Conservation (phyloP, 2,113 vertebrate species). For the Gobiocypris rarus region DNA sequence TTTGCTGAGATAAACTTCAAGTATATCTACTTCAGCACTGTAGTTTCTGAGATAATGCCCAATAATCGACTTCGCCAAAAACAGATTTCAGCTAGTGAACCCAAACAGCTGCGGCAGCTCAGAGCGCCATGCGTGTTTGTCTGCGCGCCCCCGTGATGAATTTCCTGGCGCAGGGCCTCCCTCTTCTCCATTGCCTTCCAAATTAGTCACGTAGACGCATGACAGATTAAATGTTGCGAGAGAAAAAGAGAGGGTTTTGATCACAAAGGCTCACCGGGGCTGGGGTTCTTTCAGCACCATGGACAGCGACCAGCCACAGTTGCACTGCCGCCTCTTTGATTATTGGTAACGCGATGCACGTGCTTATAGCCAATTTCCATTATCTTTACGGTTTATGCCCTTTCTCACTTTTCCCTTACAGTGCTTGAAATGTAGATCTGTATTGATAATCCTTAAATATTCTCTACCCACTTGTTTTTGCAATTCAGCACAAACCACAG, state of each 20-base stretch:
- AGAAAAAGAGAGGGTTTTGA: background rate
- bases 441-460: background rate
- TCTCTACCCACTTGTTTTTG: background rate
- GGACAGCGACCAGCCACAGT: constrained; percentile 36
- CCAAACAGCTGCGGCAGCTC: constrained; percentile 47
- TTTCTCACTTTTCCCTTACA: background rate
- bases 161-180: constrained; percentile 20
- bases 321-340: background rate
- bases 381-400: background rate
- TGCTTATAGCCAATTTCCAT: background rate
- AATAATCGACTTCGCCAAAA: constrained; percentile 34
- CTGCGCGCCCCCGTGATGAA: constrained; percentile 14
- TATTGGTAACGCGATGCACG: background rate
- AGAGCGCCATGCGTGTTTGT: constrained; percentile 23
- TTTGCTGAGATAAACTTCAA: background rate
- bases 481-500: background rate
- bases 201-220: constrained; percentile 40
- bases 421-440: background rate
- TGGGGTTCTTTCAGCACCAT: constrained; percentile 44
- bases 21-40: background rate
- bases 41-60: background rate
- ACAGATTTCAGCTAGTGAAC: constrained; percentile 20
- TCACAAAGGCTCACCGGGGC: background rate
- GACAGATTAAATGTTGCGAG: constrained; percentile 1
- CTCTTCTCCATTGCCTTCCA: constrained; percentile 24